Base-by-base conservation (phyloP, 2,113 vertebrate species). In the Benitochromis conjunctus region DNA sequence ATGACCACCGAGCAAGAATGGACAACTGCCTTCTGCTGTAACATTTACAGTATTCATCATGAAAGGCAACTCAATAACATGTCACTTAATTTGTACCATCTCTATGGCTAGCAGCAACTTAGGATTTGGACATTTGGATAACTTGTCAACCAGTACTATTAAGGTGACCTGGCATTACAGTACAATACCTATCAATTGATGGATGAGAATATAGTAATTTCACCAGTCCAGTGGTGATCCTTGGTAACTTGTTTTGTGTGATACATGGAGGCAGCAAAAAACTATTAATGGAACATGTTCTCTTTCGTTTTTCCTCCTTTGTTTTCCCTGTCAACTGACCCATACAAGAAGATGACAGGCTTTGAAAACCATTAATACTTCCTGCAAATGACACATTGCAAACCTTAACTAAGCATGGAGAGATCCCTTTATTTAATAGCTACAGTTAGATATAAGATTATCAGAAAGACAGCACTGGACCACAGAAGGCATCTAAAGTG, bases 321-420 rank as follows among this genome's bases (percentile, higher is more conserved):
- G 36, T 41, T 43, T 24, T 43, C 11, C 36, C 62, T 43, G n/a
- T 43, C 62, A 69, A 14, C 36, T 69, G 62, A 38, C 41, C 36
- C n/a, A 69, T 69, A 69, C 62, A 43, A 69, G 36, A 69, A 43
- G 19, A 21, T 41, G 36, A 14, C 2, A 24, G 4, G 19, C 14
- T 21, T 0, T 5, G 19, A 66, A 66, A 66, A 66, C 36, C n/a
- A 41, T 14, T 43, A 1, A 43, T n/a, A 38, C 10, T 64, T 64
- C 19, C 34, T 64, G 60, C 7, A 3, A 69, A 43, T 69, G 64
- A 1, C 3, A 0, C 0, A 0, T 66, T 66, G 19, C 62, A 66
- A 43, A 41, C n/a, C 36, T 41, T 24, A 69, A 41, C n/a, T 43
- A 69, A 46, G 4, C 14, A 43, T 71, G 13, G 13, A 26, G 38